These are phyloP conservation scores for Poeciliopsis prolifica DNA, from an alignment of 2,113 vertebrate genomes.

Conservation along the genomic window DNA sequence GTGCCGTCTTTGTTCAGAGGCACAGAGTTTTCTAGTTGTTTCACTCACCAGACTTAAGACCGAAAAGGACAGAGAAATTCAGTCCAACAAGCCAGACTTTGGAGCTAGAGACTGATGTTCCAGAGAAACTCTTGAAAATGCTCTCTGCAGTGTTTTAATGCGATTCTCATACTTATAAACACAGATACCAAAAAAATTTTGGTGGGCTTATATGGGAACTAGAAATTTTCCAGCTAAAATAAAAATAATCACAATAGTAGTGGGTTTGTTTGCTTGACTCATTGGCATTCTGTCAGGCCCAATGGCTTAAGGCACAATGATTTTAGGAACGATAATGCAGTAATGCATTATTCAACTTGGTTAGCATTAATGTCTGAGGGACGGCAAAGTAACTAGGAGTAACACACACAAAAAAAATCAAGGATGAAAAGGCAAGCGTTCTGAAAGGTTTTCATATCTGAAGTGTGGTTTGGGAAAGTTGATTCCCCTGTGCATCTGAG, in stretches of 20 bases:
- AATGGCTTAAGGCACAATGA: background rate
- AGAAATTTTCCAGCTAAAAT: background rate
- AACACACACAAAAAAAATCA: conserved; percentile 4
- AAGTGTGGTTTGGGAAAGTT: conserved; percentile 59
- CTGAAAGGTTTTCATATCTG: conserved; percentile 49
- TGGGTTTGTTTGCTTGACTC: conserved; percentile 16
- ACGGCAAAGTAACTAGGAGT: conserved; percentile 9
- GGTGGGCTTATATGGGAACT: background rate
- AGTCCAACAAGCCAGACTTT: too few species aligned
- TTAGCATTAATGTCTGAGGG: conserved; percentile 36
- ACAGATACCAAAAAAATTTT: background rate
- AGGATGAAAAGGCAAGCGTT: conserved; percentile 31
- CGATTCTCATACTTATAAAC: conserved; percentile 16
- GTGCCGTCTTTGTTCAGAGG: too few species aligned
- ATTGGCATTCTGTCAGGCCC: conserved; percentile 1
- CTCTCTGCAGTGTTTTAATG: too few species aligned
- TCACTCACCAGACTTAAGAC: too few species aligned
- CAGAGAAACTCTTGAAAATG: too few species aligned
- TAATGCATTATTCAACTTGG: conserved; percentile 55
- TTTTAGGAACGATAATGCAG: conserved; percentile 7
- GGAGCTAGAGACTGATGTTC: too few species aligned
- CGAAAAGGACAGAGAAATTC: too few species aligned
- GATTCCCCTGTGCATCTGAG: conserved; percentile 38
- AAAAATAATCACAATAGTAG: background rate
- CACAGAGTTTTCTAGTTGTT: too few species aligned